Evolutionary conservation across 2,797 vertebrate species (phyloP), one percentile per base, ranked within the genome.

Genomic region (Enteromius paludinosus): DNA sequence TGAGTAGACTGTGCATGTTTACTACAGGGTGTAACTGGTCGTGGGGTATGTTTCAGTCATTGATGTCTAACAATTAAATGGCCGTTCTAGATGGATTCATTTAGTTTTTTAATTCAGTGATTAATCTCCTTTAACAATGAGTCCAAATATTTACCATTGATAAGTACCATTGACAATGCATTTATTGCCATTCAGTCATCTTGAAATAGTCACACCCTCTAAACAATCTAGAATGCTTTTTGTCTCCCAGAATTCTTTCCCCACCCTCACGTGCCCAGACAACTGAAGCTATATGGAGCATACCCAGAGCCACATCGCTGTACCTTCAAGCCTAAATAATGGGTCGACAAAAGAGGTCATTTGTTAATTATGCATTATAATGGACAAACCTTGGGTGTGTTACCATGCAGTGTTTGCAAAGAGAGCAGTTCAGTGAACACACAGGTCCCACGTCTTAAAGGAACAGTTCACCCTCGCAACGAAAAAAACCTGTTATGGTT

Each of bases 171-270:
- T n/a, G n/a, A 79, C 65, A 80, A 79, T 72, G 12, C 56, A 38
- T 73, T 52, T 73, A 62, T 35, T 45, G 43, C 69, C n/a, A 52
- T 43, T 81, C 79, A 81, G 70, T 83, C 77, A 71, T 75, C 62
- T 61, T 33, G 25, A 70, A 77, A 74, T 30, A 59, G 38, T 28
- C 80, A 85, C 83, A 47, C 87, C 83, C 83, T 84, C 61, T 65
- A 12, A 78, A 82, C 47, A 81, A 38, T 81, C 62, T 59, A 59
- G 77, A 86, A 85, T 83, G 83, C 77, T 86, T 47, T 18, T 66
- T 54, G 73, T 66, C 70, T 66, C 70, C 30, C 35, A 64, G 18
- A 66, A 52, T 81, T n/a, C 64, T 25, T 78, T 85, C 71, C 83
- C 65, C 65, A 65, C 81, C 78, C 79, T 75, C 64, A 25, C 28